Evolutionary conservation across 2,113 vertebrate genomes (phyloP), one percentile per base, ranked within the genome.

Genomic region (Grantiella picta): DNA sequence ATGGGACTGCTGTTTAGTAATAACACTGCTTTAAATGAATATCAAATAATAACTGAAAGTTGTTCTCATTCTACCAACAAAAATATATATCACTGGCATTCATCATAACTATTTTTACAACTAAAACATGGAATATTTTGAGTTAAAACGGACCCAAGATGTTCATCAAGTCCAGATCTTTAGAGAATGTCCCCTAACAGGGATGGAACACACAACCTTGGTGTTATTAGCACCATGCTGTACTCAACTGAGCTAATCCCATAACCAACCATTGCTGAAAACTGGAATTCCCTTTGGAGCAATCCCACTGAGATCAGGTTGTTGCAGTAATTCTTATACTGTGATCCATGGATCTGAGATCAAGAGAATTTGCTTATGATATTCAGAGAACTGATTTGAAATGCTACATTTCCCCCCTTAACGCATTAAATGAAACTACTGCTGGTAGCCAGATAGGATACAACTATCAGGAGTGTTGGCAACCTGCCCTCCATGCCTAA

Each of bases 401-500:
- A 60, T 36, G 9, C 36, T 56, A 14, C 4, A 4, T 40, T 66
- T 73, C 4, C 6, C 15, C 21, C 21, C 6, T 8, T 35, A 49
- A 88, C 12, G 6, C 12, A 38, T 71, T 68, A 49, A 68, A 24
- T 52, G 42, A 92, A 81, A 72, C 20, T 5, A 57, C 3, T 59
- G 33, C 13, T 71, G 9, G 36, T 86, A 70, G 23, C 29, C 21
- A 73, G 17, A 23, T 8, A 40, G 33, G 63, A 49, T 57, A 56
- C 19, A 56, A 81, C 44, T 22, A 57, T 9, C 36, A 53, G 36
- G 23, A 73, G 7, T n/a, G 29, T 21, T 78, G 72, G 24, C 31
- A 94, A 54, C 35, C 29, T 72, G 29, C 11, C 8, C 1, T 80
- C 31, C 5, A 2, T 14, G 15, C 0, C 0, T 64, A 25, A 86